A percentile compares a stretch with the other conserved stretches of the same genome.
These are phyloP conservation scores for Camponotus fellah DNA, from an alignment of 2,888 invertebrate genomes.

Conservation along the genomic window DNA sequence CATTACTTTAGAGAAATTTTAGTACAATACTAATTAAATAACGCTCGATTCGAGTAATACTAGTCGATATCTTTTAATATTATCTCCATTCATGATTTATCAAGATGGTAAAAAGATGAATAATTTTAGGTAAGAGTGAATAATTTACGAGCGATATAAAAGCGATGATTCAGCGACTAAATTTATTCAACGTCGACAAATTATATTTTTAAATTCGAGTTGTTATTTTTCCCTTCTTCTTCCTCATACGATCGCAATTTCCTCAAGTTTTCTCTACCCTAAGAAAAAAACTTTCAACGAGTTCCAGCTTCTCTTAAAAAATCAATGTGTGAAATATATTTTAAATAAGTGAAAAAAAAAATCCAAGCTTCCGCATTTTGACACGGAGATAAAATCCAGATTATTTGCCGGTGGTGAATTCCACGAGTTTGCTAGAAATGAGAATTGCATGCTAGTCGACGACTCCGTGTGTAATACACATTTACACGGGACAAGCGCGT, in stretches of 20 bases:
- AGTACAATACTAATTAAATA: conserved; percentile 26
- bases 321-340: not conserved
- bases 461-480: conserved; percentile 20
- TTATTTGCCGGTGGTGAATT: not conserved
- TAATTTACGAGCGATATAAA: conserved; percentile 1
- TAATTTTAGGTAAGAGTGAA: conserved; percentile 2
- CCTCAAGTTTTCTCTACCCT: not conserved
- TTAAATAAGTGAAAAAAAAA: not conserved
- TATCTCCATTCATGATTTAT: conserved; percentile 30
- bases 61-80: conserved; percentile 18
- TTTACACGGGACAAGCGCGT: conserved; percentile 21
- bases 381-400: conserved; percentile 22
- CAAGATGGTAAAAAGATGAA: not conserved
- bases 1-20: conserved; percentile 13
- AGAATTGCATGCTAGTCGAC: conserved; percentile 34
- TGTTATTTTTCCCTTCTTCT: not conserved
- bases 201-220: conserved; percentile 33
- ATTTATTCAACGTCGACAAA: conserved; percentile 32
- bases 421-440: conserved; percentile 17
- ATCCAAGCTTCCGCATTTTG: not conserved
- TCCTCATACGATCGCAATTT: conserved; percentile 2
- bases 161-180: conserved; percentile 38
- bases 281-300: not conserved
- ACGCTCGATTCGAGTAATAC: conserved; percentile 23
- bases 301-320: not conserved